Conservation (phyloP, 2,797 vertebrate genomes). For the Macroramphosus scolopax region DNA sequence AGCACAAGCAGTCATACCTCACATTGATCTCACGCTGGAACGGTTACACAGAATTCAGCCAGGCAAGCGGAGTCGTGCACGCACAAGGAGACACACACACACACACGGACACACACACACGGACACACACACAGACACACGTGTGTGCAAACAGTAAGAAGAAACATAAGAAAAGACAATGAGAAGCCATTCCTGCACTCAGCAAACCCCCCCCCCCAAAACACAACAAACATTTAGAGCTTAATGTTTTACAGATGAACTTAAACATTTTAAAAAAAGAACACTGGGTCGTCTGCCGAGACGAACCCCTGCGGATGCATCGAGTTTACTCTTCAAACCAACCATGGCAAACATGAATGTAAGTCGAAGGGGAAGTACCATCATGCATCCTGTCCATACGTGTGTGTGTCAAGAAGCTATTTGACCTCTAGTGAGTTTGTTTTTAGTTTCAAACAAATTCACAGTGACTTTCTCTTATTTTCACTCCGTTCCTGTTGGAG, state of each 20-base stretch:
- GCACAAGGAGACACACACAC: constrained; percentile 49
- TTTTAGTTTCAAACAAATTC: background rate
- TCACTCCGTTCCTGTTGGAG: too few species aligned
- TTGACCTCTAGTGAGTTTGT: background rate
- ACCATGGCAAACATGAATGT: too few species aligned
- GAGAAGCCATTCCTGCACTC: constrained; percentile 53
- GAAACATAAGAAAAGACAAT: constrained; percentile 53
- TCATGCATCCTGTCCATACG: too few species aligned
- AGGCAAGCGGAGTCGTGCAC: constrained; percentile 60
- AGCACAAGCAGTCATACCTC: constrained; percentile 74
- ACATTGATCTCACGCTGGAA: constrained; percentile 87
- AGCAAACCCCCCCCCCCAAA: constrained; percentile 1
- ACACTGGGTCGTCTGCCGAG: too few species aligned
- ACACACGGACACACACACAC: constrained; percentile 55
- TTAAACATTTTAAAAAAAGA: too few species aligned
- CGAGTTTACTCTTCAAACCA: too few species aligned
- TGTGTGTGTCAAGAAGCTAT: background rate
- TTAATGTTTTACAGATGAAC: constrained; percentile 8
- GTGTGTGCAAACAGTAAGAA: constrained; percentile 54
- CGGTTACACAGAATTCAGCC: constrained; percentile 77
- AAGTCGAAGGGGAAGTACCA: too few species aligned
- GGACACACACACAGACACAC: constrained; percentile 34
- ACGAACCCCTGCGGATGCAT: too few species aligned
- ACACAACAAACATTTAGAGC: constrained; percentile 15
- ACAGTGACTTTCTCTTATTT: too few species aligned